Conservation (phyloP, 2,888 invertebrate species). For the Harpagoxenus sublaevis region DNA sequence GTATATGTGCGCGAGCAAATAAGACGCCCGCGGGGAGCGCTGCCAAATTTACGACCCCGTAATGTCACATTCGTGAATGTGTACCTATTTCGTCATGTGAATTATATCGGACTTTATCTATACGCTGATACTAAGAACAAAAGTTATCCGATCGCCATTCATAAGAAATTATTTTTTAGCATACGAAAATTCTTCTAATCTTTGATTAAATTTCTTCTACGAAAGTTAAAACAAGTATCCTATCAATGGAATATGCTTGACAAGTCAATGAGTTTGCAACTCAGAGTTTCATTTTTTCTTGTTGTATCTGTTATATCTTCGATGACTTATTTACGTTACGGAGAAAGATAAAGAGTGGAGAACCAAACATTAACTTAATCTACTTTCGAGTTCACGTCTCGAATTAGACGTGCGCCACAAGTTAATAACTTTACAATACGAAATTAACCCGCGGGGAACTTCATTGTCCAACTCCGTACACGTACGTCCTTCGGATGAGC, state of each 20-base stretch:
- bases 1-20: conserved; percentile 29
- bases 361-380: neutral
- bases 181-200: neutral
- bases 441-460: conserved; percentile 14
- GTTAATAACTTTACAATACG: conserved; percentile 21
- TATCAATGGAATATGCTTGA: neutral
- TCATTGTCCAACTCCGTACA: conserved; percentile 1
- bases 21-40: conserved; percentile 25
- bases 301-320: neutral
- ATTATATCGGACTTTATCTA: conserved; percentile 64
- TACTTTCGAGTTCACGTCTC: neutral
- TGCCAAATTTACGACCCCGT: conserved; percentile 50
- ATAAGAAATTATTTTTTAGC: neutral
- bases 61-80: conserved; percentile 43
- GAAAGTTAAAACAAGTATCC: neutral
- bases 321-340: neutral
- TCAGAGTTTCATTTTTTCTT: neutral
- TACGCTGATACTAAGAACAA: neutral
- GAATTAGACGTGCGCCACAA: conserved; percentile 8
- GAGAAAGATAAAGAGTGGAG: neutral
- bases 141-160: neutral
- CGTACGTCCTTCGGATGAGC: neutral
- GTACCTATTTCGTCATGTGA: conserved; percentile 36
- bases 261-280: neutral
- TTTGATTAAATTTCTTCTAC: neutral